Evolutionary conservation across 2,888 invertebrate species (phyloP).

Genomic region (Netelia melanura): DNA sequence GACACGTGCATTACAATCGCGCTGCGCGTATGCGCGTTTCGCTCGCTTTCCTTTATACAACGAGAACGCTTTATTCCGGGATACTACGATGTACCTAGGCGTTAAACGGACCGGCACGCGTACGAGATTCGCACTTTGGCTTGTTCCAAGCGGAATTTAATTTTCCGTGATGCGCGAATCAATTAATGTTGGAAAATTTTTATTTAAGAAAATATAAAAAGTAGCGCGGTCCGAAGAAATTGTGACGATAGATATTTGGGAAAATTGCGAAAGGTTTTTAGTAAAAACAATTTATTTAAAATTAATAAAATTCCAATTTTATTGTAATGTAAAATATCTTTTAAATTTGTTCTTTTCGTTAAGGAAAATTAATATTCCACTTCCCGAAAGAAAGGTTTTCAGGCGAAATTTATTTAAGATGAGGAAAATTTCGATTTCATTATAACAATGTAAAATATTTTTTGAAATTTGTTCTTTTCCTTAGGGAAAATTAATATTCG

Average conservation of each 20-base stretch:
- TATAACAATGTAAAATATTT: too few species aligned
- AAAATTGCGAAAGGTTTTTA: background rate
- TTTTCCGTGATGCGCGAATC: background rate
- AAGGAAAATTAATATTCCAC: too few species aligned
- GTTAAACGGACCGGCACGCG: conserved; percentile 12
- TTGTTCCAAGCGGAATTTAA: background rate
- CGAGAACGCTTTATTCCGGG: conserved; percentile 72
- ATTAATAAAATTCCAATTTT: background rate
- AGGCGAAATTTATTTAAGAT: too few species aligned
- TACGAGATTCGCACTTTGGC: too few species aligned
- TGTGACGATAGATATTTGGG: too few species aligned
- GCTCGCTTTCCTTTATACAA: conserved; percentile 22
- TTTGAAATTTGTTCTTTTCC: too few species aligned
- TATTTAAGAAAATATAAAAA: too few species aligned
- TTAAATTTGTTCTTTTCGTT: too few species aligned
- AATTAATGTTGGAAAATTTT: background rate
- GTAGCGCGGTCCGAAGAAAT: too few species aligned
- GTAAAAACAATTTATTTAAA: background rate
- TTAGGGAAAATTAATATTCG: too few species aligned
- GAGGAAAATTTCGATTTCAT: too few species aligned
- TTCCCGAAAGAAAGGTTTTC: too few species aligned
- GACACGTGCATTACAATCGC: conserved; percentile 57
- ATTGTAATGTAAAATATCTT: background rate
- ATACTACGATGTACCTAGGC: conserved; percentile 69
- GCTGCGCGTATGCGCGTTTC: conserved; percentile 6